Percentiles rank a stretch among this genome's conserved stretches.
Evolutionary conservation across 2,797 vertebrate genomes (phyloP).

Genomic region (Ptychobarbus kaznakovi): DNA sequence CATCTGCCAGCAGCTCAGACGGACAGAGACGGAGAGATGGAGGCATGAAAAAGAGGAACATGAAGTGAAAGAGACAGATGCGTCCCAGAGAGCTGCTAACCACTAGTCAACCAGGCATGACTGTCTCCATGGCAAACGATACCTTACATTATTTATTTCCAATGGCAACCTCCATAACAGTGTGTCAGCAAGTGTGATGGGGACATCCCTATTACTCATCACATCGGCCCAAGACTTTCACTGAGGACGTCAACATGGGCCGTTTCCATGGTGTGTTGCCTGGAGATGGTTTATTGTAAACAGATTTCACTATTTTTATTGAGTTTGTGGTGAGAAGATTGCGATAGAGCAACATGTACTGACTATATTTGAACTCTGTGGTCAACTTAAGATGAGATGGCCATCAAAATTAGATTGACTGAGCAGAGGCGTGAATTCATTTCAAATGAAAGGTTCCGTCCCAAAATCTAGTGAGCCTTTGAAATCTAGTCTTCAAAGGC

Average conservation of each 20-base stretch:
- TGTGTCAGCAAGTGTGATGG: constrained; percentile 22
- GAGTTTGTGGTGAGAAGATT: constrained; percentile 6
- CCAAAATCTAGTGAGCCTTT: background rate
- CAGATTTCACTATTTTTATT: constrained; percentile 41
- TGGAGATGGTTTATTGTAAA: constrained; percentile 59
- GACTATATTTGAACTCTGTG: constrained; percentile 14
- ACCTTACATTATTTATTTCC: constrained; percentile 32
- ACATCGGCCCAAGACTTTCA: background rate
- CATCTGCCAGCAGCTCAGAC: constrained; percentile 48
- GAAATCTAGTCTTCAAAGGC: background rate
- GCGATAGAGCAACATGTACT: no score
- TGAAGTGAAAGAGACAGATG: background rate
- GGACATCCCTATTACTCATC: constrained; percentile 49
- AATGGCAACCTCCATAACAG: constrained; percentile 60
- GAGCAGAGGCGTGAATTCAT: background rate
- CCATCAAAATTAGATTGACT: background rate
- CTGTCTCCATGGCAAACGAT: constrained; percentile 30
- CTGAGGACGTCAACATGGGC: background rate
- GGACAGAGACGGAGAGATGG: constrained; percentile 1
- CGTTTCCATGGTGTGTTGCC: constrained; percentile 51
- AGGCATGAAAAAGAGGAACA: constrained; percentile 1
- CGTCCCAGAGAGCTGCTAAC: constrained; percentile 9
- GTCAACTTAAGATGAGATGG: constrained; percentile 1
- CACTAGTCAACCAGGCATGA: constrained; percentile 22
- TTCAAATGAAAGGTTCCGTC: background rate